Conservation (phyloP, 2,888 invertebrate genomes). For the Epinotia ramella region DNA sequence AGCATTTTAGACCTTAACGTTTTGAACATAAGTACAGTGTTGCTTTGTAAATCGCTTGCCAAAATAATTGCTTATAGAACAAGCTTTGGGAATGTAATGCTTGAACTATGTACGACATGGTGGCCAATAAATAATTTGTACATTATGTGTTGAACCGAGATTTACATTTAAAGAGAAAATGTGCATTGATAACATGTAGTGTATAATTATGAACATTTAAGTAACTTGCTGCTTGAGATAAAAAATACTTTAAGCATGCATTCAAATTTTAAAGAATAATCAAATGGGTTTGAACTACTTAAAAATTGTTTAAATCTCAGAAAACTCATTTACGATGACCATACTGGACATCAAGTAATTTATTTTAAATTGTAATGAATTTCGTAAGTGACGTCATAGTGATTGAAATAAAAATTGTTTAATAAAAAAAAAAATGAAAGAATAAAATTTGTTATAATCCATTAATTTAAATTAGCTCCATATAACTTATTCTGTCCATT, state of each 20-base stretch:
- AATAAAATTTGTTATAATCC: too few species aligned
- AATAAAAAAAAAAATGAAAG: too few species aligned
- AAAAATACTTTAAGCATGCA: too few species aligned
- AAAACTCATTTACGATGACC: too few species aligned
- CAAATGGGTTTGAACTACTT: too few species aligned
- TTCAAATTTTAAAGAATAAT: too few species aligned
- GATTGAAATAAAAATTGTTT: too few species aligned
- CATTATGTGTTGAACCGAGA: conserved; percentile 30
- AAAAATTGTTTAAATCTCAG: too few species aligned
- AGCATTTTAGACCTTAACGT: conserved; percentile 16
- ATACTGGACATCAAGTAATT: too few species aligned
- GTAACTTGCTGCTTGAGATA: too few species aligned
- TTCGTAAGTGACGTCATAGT: too few species aligned
- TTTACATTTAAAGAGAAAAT: conserved; percentile 23
- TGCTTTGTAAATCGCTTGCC: conserved; percentile 8
- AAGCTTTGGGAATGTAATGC: conserved; percentile 41
- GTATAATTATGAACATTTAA: background rate
- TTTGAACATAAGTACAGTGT: background rate
- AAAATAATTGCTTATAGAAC: conserved; percentile 44
- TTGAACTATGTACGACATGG: conserved; percentile 35
- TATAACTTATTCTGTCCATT: background rate
- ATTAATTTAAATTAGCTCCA: background rate
- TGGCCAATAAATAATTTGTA: conserved; percentile 38
- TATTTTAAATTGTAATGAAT: too few species aligned
- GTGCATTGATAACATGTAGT: background rate